Percentiles rank a stretch among this genome's conserved stretches.
Evolutionary conservation across 2,113 vertebrate genomes (phyloP).

Genomic region (Accipiter cooperii): DNA sequence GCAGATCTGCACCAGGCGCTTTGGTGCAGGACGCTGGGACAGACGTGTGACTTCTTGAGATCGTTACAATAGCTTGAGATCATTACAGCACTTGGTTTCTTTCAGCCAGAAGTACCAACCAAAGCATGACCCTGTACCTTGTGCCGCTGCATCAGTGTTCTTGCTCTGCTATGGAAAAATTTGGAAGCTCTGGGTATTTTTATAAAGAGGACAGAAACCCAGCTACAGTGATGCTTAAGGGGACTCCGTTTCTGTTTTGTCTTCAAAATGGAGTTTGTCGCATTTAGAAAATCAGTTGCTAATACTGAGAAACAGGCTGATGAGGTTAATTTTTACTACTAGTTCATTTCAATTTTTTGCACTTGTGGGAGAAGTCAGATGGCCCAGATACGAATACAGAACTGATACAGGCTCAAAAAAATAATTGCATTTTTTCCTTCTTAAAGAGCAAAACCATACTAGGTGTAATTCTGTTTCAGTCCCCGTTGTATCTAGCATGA

Average conservation of each 20-base stretch:
- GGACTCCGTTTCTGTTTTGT: neutral
- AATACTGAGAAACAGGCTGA: neutral
- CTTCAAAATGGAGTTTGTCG: neutral
- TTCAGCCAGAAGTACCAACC: neutral
- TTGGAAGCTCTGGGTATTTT: neutral
- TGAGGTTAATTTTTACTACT: neutral
- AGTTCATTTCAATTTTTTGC: neutral
- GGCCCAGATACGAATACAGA: neutral
- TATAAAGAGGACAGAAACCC: neutral
- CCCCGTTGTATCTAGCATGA: neutral
- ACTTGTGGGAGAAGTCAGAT: neutral
- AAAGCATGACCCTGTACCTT: neutral
- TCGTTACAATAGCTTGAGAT: neutral
- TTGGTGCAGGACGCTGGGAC: neutral
- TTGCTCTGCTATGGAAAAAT: neutral
- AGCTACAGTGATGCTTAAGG: neutral
- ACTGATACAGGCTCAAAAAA: neutral
- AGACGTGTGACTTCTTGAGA: neutral
- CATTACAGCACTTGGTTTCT: neutral
- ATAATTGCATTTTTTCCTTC: neutral
- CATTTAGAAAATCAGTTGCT: neutral
- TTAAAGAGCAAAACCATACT: neutral
- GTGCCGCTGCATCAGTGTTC: rapidly evolving
- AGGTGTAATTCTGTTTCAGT: neutral
- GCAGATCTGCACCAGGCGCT: neutral